A percentile compares a stretch with the other conserved stretches of the same genome.
Conservation (phyloP, 2,797 vertebrate genomes). For the Protosalanx chinensis region DNA sequence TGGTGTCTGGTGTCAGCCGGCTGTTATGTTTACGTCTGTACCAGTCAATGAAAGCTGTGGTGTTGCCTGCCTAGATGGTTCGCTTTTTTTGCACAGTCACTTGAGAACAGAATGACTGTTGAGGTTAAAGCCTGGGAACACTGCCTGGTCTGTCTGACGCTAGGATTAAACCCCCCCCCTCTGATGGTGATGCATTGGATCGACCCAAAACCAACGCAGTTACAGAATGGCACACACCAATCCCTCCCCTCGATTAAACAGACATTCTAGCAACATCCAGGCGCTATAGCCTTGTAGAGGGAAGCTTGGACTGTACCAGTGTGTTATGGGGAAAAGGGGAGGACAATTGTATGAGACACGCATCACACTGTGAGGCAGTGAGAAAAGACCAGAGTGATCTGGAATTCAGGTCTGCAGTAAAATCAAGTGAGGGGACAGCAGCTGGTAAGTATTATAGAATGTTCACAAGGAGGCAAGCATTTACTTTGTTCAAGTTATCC, state of each 20-base stretch:
- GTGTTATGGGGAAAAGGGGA: conserved; percentile 30
- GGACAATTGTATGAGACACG: conserved; percentile 16
- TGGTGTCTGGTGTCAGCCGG: conserved; percentile 23
- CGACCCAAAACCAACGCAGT: conserved; percentile 52
- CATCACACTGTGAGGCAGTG: conserved; percentile 21
- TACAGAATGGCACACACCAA: conserved; percentile 35
- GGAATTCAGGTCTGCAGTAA: conserved; percentile 44
- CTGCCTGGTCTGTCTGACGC: conserved; percentile 20
- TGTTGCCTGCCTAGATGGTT: conserved; percentile 20
- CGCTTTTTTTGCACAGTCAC: conserved; percentile 17
- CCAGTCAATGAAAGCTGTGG: conserved; percentile 14
- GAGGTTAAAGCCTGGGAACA: conserved; percentile 14
- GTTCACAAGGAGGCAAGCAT: background rate
- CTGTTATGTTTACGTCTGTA: conserved; percentile 10
- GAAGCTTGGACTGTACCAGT: conserved; percentile 62
- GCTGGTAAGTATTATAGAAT: background rate
- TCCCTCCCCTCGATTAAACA: conserved; percentile 56
- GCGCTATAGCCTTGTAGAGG: conserved; percentile 46
- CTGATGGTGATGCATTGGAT: conserved; percentile 50
- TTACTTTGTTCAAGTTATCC: background rate
- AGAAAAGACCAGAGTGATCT: conserved; percentile 51
- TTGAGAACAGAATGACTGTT: conserved; percentile 2
- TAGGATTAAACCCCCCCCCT: conserved; percentile 32
- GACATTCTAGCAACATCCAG: conserved; percentile 73
- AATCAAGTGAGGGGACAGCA: background rate